A percentile compares a stretch with the other conserved stretches of the same genome.
Evolutionary conservation across 2,888 invertebrate genomes (phyloP).

Genomic region (Chironomus tentans): DNA sequence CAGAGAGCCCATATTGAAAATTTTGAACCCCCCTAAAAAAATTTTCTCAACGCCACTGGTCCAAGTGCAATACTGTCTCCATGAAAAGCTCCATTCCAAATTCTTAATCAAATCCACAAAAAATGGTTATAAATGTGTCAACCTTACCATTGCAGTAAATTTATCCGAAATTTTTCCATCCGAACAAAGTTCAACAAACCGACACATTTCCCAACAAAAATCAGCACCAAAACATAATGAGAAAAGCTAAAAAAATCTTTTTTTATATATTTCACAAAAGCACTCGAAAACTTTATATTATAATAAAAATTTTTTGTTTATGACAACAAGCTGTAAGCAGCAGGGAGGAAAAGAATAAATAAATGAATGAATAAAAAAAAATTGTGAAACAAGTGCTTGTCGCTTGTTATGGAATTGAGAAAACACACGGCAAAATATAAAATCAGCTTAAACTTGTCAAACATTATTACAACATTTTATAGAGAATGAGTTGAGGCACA

Average conservation of each 20-base stretch:
- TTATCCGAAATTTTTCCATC: neutral
- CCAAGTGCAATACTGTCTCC: too few relatives aligned
- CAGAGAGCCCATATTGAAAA: too few relatives aligned
- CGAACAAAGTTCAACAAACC: neutral
- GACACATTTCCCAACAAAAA: too few relatives aligned
- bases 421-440: neutral
- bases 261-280: neutral
- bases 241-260: too few relatives aligned
- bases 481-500: too few relatives aligned
- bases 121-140: too few relatives aligned
- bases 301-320: neutral
- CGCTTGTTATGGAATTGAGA: neutral
- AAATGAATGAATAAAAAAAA: neutral
- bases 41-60: too few relatives aligned
- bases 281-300: neutral
- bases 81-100: too few relatives aligned
- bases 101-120: too few relatives aligned
- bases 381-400: neutral
- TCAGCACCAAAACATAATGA: too few relatives aligned
- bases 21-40: too few relatives aligned
- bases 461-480: conserved; percentile 14
- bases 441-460: conserved; percentile 26
- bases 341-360: neutral
- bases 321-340: neutral
- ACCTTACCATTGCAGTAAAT: neutral